Conservation (phyloP, 92 coral and sea anemone genomes). For the Chrysogorgia sp. region DNA sequence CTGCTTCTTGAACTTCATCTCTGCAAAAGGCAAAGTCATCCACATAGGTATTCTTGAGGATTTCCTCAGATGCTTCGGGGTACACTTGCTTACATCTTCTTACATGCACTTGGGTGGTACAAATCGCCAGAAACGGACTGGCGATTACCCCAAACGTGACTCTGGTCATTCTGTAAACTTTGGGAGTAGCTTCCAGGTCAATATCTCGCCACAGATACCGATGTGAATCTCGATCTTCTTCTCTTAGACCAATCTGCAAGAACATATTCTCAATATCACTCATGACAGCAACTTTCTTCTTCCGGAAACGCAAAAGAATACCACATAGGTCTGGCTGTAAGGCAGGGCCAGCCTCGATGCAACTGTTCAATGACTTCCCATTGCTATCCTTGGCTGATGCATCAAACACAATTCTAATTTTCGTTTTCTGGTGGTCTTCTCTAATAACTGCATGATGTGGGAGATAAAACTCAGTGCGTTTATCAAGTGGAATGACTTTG, state of each 20-base stretch:
- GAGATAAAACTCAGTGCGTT: conserved; percentile 38
- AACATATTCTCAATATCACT: too few species aligned
- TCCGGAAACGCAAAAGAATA: not conserved
- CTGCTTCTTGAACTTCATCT: conserved; percentile 45
- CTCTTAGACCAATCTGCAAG: too few species aligned
- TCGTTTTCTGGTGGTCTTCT: conserved; percentile 20
- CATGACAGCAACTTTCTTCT: conserved; percentile 21
- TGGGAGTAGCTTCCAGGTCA: conserved; percentile 13
- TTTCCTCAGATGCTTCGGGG: too few species aligned
- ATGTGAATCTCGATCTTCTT: too few species aligned
- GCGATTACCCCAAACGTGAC: too few species aligned
- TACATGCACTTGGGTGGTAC: too few species aligned
- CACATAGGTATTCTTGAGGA: too few species aligned
- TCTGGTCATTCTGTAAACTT: conserved; percentile 38
- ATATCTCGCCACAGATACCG: conserved; percentile 42
- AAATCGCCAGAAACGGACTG: too few species aligned
- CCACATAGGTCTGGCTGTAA: not conserved
- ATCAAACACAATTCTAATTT: conserved; percentile 9
- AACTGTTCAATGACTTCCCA: not conserved
- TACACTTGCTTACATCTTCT: too few species aligned
- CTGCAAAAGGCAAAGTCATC: too few species aligned
- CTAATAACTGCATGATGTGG: conserved; percentile 42
- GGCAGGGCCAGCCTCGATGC: not conserved
- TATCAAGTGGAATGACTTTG: conserved; percentile 12
- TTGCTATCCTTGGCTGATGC: conserved; percentile 6